Percentiles rank a stretch among this genome's conserved stretches.
phyloP scores from a whole-genome alignment of 2,113 vertebrate genomes.

The Labrus mixtus region DNA sequence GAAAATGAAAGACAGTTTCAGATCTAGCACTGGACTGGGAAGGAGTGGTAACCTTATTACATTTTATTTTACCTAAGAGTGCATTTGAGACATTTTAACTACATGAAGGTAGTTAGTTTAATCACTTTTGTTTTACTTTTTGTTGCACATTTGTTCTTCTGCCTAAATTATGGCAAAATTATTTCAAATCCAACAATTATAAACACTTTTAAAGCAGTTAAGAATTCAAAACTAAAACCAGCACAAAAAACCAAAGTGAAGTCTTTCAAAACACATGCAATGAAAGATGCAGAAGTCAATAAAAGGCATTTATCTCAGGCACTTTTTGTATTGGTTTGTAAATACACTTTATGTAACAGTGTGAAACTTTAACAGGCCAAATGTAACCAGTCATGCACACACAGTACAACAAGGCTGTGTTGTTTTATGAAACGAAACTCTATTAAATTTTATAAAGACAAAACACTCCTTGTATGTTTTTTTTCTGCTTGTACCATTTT shows the following conservation, averaged over 20 bases:
- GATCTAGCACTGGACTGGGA: not conserved
- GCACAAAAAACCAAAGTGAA: constrained; percentile 10
- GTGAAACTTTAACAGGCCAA: not conserved
- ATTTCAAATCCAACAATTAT: not conserved
- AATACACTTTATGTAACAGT: not conserved
- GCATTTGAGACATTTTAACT: not conserved
- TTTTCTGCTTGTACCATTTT: not conserved
- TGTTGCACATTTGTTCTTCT: not conserved
- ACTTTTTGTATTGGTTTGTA: constrained; percentile 10
- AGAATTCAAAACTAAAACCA: not conserved
- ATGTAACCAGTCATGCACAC: not conserved
- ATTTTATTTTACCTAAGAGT: not conserved
- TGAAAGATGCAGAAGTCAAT: not conserved
- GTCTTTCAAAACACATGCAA: not conserved
- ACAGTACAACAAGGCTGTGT: not conserved
- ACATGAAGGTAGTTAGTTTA: not conserved
- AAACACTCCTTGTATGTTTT: not conserved
- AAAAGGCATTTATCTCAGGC: constrained; percentile 2
- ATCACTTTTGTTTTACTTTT: not conserved
- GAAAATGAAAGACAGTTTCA: not conserved
- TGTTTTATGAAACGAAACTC: not conserved
- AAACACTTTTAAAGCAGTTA: not conserved
- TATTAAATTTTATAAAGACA: not conserved
- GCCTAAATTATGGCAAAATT: not conserved
- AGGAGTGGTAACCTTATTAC: not conserved